Evolutionary conservation across 2,113 vertebrate species (phyloP).

Genomic region (Catharus bicknelli): DNA sequence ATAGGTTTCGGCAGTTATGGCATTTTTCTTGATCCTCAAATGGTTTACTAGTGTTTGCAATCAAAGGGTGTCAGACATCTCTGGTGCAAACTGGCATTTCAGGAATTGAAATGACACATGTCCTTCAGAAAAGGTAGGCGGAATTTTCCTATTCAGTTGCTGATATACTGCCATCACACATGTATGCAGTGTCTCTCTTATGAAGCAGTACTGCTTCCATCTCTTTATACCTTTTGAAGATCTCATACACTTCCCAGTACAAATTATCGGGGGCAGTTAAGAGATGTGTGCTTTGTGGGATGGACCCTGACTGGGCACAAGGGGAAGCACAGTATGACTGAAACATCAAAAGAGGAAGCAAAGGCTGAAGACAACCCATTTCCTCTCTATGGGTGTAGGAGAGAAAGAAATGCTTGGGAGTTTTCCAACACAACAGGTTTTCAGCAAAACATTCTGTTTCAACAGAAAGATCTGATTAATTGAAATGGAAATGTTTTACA

Average conservation of each 20-base stretch:
- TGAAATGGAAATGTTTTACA: constrained; percentile 62
- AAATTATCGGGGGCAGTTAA: neutral
- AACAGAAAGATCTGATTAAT: constrained; percentile 52
- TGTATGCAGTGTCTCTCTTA: neutral
- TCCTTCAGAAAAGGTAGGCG: neutral
- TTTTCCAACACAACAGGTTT: constrained; percentile 60
- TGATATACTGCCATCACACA: neutral
- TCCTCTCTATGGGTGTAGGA: constrained; percentile 3
- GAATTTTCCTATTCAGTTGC: neutral
- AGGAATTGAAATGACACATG: neutral
- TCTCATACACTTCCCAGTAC: neutral
- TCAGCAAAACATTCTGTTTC: constrained; percentile 47
- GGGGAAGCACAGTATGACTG: neutral
- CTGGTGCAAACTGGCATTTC: neutral
- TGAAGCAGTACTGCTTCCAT: neutral
- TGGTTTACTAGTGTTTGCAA: neutral
- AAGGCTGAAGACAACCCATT: neutral
- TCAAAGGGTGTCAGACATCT: neutral
- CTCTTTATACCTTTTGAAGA: neutral
- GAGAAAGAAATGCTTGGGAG: constrained; percentile 25
- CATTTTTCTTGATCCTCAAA: neutral
- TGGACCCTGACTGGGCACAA: neutral
- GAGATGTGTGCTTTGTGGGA: neutral
- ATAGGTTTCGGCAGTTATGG: neutral
- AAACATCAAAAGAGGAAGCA: neutral